These are phyloP conservation scores for Asobara japonica DNA, from an alignment of 1,140 invertebrate genomes.

Conservation along the genomic window DNA sequence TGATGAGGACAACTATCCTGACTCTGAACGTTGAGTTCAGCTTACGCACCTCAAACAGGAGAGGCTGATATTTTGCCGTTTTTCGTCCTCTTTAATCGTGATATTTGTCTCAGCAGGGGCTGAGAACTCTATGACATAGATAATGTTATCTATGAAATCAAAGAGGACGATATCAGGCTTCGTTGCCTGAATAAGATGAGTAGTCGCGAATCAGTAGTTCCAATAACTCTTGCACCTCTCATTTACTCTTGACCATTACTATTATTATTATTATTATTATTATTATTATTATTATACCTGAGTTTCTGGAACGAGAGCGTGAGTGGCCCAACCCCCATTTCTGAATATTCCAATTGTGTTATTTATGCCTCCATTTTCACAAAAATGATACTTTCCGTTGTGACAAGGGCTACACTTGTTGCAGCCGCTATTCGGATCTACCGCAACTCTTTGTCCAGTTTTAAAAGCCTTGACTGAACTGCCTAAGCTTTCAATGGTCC, in stretches of 20 bases:
- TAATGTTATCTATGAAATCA: no score
- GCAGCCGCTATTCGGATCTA: conserved; percentile 76
- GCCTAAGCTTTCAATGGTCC: conserved; percentile 71
- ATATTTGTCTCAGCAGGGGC: no score
- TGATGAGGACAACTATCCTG: no score
- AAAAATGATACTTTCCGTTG: conserved; percentile 72
- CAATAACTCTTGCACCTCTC: no score
- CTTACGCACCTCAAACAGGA: no score
- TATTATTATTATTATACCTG: conserved; percentile 70
- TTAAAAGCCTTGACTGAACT: conserved; percentile 69
- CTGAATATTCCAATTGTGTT: conserved; percentile 73
- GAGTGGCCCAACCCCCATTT: conserved; percentile 77
- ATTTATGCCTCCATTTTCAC: conserved; percentile 69
- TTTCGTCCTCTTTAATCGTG: no score
- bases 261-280: not conserved
- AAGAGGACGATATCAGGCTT: no score
- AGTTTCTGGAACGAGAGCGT: conserved; percentile 68
- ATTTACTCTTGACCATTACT: not conserved
- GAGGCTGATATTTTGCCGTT: no score
- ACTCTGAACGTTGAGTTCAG: no score
- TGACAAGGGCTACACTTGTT: conserved; percentile 71
- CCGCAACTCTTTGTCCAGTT: conserved; percentile 72
- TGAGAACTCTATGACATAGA: no score
- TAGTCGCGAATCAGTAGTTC: no score
- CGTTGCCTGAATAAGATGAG: no score